Percentiles rank a stretch among this genome's conserved stretches.
Evolutionary conservation across 2,888 invertebrate genomes (phyloP).

Genomic region (Himalopsyche anomala): DNA sequence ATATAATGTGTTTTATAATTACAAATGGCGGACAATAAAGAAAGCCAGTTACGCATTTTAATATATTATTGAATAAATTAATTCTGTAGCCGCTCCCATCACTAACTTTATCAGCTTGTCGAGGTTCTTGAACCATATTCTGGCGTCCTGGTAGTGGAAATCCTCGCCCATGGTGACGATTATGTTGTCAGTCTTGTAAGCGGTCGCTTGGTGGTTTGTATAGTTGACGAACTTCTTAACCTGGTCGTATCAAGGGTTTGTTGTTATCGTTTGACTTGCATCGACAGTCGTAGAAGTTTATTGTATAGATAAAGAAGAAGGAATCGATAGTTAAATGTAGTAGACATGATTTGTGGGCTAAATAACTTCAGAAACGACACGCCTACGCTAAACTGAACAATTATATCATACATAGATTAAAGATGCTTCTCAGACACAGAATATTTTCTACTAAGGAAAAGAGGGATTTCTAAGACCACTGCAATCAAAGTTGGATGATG

Average conservation of each 20-base stretch:
- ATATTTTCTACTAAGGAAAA: no score
- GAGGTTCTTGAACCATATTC: conserved; percentile 89
- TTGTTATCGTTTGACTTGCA: no score
- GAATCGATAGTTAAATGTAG: no score
- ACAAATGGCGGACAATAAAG: neutral
- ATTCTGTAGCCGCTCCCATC: neutral
- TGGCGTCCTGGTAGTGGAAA: conserved; percentile 88
- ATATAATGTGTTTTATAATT: neutral
- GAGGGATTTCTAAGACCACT: no score
- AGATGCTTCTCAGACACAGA: no score
- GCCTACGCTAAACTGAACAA: no score
- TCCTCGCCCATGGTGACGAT: conserved; percentile 95
- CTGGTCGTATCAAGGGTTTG: conserved; percentile 69
- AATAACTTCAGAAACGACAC: no score
- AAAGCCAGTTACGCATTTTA: neutral
- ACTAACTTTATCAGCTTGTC: conserved; percentile 91
- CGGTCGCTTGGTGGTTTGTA: conserved; percentile 74
- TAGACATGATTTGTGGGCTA: no score
- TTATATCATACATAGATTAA: no score
- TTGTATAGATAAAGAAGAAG: no score
- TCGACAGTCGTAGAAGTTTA: no score
- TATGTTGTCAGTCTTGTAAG: conserved; percentile 84
- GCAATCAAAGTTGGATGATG: no score
- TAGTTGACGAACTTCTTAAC: conserved; percentile 78
- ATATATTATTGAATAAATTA: neutral